A percentile compares a stretch with the other conserved stretches of the same genome.
phyloP scores from a whole-genome alignment of 1,140 invertebrate genomes.

The Procambarus clarkii region DNA sequence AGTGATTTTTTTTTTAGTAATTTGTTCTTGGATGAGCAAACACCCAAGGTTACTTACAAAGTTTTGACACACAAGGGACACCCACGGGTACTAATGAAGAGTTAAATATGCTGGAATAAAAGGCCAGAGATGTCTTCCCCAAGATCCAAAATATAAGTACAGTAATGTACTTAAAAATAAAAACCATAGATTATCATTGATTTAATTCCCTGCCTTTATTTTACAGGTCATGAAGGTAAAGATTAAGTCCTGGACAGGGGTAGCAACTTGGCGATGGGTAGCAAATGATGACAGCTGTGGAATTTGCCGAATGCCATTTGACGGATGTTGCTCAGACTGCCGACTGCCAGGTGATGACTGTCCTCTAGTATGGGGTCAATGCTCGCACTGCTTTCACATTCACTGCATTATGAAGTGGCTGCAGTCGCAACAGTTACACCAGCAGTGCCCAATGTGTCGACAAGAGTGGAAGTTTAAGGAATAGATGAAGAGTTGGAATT shows the following conservation, averaged over 20 bases:
- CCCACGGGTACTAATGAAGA: too few species aligned
- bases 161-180: too few species aligned
- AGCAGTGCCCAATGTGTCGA: constrained; percentile 98
- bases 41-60: too few species aligned
- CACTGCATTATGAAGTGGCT: constrained; percentile 99
- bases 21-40: too few species aligned
- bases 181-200: too few species aligned
- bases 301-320: constrained; percentile 99
- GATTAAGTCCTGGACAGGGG: constrained; percentile 89
- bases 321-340: constrained; percentile 98
- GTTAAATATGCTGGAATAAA: too few species aligned
- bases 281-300: constrained; percentile 99
- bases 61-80: too few species aligned
- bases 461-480: constrained; percentile 99
- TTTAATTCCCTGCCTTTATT: too few species aligned
- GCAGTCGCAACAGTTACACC: constrained; percentile 94
- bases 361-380: constrained; percentile 98
- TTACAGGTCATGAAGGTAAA: constrained; percentile 76
- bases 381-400: constrained; percentile 99
- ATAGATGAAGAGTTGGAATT: constrained; percentile 75
- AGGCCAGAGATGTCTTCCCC: too few species aligned
- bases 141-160: too few species aligned
- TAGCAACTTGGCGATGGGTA: constrained; percentile 96
- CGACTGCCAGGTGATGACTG: constrained; percentile 99
- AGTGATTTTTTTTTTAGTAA: too few species aligned